These are phyloP conservation scores for Caenorhabditis tropicalis DNA, from an alignment of 1,140 invertebrate species.

Conservation along the genomic window DNA sequence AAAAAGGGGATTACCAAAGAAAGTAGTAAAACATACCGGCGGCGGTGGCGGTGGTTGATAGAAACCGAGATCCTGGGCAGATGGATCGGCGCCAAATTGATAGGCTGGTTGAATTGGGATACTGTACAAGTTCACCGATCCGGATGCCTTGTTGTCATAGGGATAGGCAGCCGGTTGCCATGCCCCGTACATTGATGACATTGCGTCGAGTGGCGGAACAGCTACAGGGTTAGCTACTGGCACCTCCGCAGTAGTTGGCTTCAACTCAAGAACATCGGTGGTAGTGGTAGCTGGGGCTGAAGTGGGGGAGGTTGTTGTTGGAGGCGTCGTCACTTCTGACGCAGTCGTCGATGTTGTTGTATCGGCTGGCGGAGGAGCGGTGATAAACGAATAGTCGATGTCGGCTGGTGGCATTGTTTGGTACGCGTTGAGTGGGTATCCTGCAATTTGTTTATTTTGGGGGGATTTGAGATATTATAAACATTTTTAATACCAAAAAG, in stretches of 20 bases:
- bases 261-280: background rate
- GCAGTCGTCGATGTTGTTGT: background rate
- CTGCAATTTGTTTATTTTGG: background rate
- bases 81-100: background rate
- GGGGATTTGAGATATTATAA: background rate
- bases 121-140: background rate
- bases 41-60: background rate
- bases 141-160: background rate
- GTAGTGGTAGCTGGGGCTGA: background rate
- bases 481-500: background rate
- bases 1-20: too few species aligned
- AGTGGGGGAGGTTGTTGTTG: background rate
- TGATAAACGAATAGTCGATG: too few species aligned
- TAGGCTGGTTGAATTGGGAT: background rate
- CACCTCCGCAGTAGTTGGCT: background rate
- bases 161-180: background rate
- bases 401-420: background rate
- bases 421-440: slow-evolving; percentile 18
- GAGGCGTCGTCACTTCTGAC: background rate
- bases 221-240: background rate
- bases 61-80: background rate
- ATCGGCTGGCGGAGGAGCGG: background rate
- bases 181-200: background rate
- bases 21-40: too few species aligned
- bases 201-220: background rate